Evolutionary conservation across 2,797 vertebrate species (phyloP).

Genomic region (Girardinus metallicus): DNA sequence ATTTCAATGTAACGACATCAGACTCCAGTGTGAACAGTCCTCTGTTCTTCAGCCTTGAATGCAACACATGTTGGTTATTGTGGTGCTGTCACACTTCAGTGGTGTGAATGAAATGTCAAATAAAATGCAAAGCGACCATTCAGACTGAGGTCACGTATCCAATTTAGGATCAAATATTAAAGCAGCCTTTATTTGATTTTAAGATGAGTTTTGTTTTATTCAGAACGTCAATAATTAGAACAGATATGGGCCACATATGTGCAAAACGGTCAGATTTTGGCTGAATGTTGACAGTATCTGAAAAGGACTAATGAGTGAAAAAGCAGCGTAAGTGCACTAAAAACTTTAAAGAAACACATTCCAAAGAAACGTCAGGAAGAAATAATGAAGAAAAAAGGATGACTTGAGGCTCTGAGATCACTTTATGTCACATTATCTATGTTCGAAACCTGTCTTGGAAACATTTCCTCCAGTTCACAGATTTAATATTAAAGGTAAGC

Average conservation of each 20-base stretch:
- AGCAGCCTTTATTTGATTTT: neutral
- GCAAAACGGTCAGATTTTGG: neutral
- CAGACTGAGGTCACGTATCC: neutral
- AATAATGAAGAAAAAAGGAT: neutral
- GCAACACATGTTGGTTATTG: neutral
- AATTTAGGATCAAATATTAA: neutral
- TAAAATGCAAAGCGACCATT: neutral
- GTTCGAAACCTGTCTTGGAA: neutral
- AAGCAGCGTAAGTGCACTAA: neutral
- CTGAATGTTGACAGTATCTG: neutral
- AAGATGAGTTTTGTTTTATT: neutral
- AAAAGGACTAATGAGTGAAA: neutral
- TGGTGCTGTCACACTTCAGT: neutral
- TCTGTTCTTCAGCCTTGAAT: neutral
- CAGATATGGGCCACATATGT: neutral
- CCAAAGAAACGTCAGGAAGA: neutral
- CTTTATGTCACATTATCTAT: slow-evolving; percentile 1
- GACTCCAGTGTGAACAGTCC: neutral
- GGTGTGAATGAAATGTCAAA: neutral
- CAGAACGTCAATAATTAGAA: neutral
- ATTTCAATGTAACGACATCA: neutral
- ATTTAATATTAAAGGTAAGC: neutral
- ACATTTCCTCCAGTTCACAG: neutral
- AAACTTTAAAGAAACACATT: neutral
- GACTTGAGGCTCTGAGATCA: neutral